Evolutionary conservation across 2,888 invertebrate genomes (phyloP), one percentile per base, ranked within the genome.

Genomic region (Toxonevra muliebris): DNA sequence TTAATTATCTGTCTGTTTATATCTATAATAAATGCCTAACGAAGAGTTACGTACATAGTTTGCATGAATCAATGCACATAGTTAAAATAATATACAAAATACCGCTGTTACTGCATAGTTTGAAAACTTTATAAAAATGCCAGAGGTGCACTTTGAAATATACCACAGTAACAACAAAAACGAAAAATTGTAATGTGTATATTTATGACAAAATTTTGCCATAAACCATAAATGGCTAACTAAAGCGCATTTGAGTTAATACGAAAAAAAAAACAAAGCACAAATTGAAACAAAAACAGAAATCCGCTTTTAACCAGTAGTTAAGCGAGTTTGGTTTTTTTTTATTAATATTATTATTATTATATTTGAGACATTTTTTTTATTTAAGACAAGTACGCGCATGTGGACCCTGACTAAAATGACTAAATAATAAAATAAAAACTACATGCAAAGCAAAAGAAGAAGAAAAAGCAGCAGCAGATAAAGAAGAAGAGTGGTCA

Each of bases 181-280:
- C 30, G 30, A 30, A 30, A 30, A 30, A 30, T 30, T 30, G 30
- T 30, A 30, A 30, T 30, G 20, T 40, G 12, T 48, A 48, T 20
- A 20, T 60, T 60, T 60, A 60, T 60, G 48, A 60, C 60, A 60
- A 45, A 60, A 60, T 60, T 60, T 60, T 45, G 48, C 60, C 20
- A 60, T 48, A 45, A 48, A 48, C 60, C 48, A 20, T 60, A 60
- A 59, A 60, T 60, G 60, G 19, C 60, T 20, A n/a, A 54, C 54
- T 19, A 15, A 17, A n/a, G 54, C 13, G 17, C 54, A 54, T 8
- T 19, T 19, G 54, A 54, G 20, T 12, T 30, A 7, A 30, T 30
- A 30, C 30, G 30, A 4, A 30, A 30, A 30, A 30, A 2, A 54
- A 48, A 20, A 42, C 20, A 20, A 17, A 48, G 20, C 17, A 48